Base-by-base conservation (phyloP, 2,888 invertebrate genomes). In the Criorhina ranunculi region DNA sequence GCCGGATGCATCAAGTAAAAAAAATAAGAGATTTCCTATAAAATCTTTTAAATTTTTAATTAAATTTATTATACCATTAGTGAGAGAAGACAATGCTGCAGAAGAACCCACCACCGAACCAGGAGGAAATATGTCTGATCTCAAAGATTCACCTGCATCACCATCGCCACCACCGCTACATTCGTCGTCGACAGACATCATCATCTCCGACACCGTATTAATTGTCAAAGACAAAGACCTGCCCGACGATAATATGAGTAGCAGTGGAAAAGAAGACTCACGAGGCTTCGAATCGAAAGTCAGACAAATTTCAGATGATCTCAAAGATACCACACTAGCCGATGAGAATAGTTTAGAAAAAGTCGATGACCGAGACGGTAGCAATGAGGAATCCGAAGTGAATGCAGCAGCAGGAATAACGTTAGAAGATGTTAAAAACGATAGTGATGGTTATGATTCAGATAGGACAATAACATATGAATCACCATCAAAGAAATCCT, bases 241-340 rank as follows among this genome's bases (percentile, higher is more conserved):
- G 35, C 35, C 44, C 33, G 83, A 79, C 5, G 70, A 79, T 5
- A 78, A 69, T 31, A 64, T 76, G 49, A 69, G 57, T 49, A 70
- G 57, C 73, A 57, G 35, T 64, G 66, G 78, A 35, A 80, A 76
- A 55, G 85, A 86, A 0, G 86, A 86, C 42, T 81, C 81, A 24
- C 86, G 81, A n/a, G 86, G 81, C 60, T 90, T 90, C 40, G 91
- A 90, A 87, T 88, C 89, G 51, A 90, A 90, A 88, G 91, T 90
- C 7, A 89, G 88, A 87, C 90, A 90, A 70, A 90, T 90, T 81
- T 89, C 91, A 31, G 88, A 90, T 77, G 89, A 90, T 88, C 89
- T 90, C 53, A 90, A 89, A 83, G 91, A 90, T 73, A 90, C 90
- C 12, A 90, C 89, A 57, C 87, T 90, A 66, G 89, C 89, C 67